Evolutionary conservation across 2,113 vertebrate genomes (phyloP).

Genomic region (Leucopsar rothschildi): DNA sequence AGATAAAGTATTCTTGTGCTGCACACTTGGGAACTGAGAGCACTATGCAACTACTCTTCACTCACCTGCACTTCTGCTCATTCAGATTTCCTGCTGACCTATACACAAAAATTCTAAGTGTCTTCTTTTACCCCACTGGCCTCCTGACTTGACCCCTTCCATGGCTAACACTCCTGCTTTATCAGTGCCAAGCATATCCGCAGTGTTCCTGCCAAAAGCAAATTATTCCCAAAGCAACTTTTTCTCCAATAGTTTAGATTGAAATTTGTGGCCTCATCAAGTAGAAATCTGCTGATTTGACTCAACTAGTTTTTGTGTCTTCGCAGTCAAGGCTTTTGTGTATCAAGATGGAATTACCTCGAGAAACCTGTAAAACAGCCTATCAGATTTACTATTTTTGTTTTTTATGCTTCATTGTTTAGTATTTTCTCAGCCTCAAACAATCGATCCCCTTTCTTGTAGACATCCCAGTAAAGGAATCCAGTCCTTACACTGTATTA

Average conservation of each 20-base stretch:
- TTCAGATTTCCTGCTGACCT: not conserved
- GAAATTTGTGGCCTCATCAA: not conserved
- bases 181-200: accelerated
- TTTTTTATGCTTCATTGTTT: not conserved
- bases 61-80: not conserved
- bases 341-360: not conserved
- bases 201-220: not conserved
- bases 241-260: not conserved
- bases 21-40: not conserved
- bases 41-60: accelerated
- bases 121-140: not conserved
- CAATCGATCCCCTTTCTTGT: not conserved
- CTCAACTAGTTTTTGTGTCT: not conserved
- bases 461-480: not conserved
- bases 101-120: not conserved
- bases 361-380: not conserved
- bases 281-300: not conserved
- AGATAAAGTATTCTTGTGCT: not conserved
- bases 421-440: not conserved
- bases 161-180: not conserved
- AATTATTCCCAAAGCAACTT: not conserved
- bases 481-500: not conserved
- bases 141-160: not conserved
- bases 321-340: accelerated
- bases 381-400: not conserved